phyloP scores from a whole-genome alignment of 2,797 vertebrate genomes.

The Ctenosaura bakeri region DNA sequence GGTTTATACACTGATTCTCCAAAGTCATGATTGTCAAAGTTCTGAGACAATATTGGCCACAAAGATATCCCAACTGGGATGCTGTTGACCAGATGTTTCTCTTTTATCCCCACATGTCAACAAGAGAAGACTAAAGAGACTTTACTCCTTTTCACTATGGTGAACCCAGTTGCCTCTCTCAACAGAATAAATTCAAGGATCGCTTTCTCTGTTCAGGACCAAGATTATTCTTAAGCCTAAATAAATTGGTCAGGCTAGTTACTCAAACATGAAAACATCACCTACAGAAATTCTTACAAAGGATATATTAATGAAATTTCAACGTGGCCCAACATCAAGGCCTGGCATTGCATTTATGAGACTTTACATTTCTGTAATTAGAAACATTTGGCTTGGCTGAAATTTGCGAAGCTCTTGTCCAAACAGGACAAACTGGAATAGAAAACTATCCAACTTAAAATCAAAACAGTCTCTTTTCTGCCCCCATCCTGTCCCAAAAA shows the following conservation, averaged over 20 bases:
- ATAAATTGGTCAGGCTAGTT: conserved; percentile 43
- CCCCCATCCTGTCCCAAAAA: conserved; percentile 46
- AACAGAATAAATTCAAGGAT: neutral
- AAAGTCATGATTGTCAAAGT: neutral
- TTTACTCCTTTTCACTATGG: neutral
- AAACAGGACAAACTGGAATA: conserved; percentile 58
- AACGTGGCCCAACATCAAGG: conserved; percentile 48
- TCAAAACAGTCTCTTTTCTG: conserved; percentile 38
- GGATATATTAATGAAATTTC: conserved; percentile 57
- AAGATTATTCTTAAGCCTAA: conserved; percentile 25
- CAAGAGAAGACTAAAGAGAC: neutral
- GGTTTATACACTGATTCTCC: neutral
- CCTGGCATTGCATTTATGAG: conserved; percentile 14
- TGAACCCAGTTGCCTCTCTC: neutral
- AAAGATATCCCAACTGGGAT: conserved; percentile 11
- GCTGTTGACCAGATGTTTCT: conserved; percentile 41
- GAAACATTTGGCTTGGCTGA: conserved; percentile 61
- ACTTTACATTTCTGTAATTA: conserved; percentile 48
- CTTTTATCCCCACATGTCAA: neutral
- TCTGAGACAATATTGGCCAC: conserved; percentile 34
- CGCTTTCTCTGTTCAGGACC: neutral
- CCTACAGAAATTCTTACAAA: conserved; percentile 30
- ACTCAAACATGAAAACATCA: conserved; percentile 46
- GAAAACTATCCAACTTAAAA: conserved; percentile 54
- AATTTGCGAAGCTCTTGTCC: conserved; percentile 64